Base-by-base conservation (phyloP, 2,797 vertebrate genomes). In the Benthosema pterotum region DNA sequence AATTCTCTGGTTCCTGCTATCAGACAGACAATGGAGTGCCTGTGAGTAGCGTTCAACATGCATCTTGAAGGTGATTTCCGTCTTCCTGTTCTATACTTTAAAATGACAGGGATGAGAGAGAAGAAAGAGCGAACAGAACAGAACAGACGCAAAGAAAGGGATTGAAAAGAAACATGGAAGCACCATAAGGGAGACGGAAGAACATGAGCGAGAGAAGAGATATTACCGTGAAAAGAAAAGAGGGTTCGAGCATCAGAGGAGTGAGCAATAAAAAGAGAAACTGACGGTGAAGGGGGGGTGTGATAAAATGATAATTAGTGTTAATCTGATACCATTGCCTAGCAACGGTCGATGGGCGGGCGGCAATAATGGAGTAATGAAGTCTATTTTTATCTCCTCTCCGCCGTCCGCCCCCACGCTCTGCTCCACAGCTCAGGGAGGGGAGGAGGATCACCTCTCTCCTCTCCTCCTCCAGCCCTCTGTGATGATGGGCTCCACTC, bases 281-380 rank as follows among this genome's bases (percentile, higher is more conserved):
- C 51, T 25, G 64, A 66, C 60, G 63, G 55, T 56, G 63, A 25
- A 60, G 65, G 56, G 51, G 65, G 59, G 57, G 56, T 79, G 75
- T 80, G 82, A 84, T 82, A 78, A 79, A 83, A 83, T 80, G 77
- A 83, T 85, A 81, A 83, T 84, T 83, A 85, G 78, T 77, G 78
- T 84, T 81, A 84, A 82, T 87, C 79, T 84, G 80, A 86, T 79
- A 79, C 75, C 71, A 84, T 83, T 74, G 82, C 82, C 74, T 86
- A 83, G 83, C 86, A 83, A 87, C 83, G 80, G 74, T 74, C 53
- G 62, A 74, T 74, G 69, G 72, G 79, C 73, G 80, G 74, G 79
- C 73, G 80, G 74, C 74, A 80, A 76, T 83, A 85, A 82, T 72
- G 65, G 72, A 83, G 82, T 76, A 84, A 84, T 84, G 77, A 75